Base-by-base conservation (phyloP, 2,888 invertebrate genomes). In the Elaeidobius kamerunicus region DNA sequence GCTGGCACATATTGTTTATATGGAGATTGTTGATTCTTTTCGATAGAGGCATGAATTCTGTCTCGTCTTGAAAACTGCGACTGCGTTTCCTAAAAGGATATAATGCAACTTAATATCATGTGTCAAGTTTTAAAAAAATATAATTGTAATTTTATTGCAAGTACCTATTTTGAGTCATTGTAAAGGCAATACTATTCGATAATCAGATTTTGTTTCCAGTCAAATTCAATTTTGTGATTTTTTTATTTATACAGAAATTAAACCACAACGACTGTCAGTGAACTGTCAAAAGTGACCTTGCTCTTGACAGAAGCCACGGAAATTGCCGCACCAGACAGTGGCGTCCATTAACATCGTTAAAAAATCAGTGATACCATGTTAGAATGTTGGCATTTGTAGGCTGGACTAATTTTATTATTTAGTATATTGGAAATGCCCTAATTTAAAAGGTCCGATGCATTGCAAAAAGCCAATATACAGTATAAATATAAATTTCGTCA, bases 1-100 rank as follows among this genome's bases (percentile, higher is more conserved):
- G n/a, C n/a, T n/a, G n/a, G n/a, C n/a, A 68, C 69, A 65, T 71
- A 57, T 58, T 78, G 68, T 86, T 87, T 63, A 91, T 83, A 67
- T 91, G 91, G 44, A 93, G 78, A 75, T 91, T 91, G 71, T 92
- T 92, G 64, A 93, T 92, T 67, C 92, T 80, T 72, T 93, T 93
- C 11, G 91, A 91, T 45, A 93, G 74, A 46, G 93, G 92, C 79
- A 88, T 86, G 65, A 91, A 91, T 67, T 91, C 91, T 28, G 80
- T 78, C 58, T 81, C 80, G 61, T 90, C 88, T 32, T 75, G 74
- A 18, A 71, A 63, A 67, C 84, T 84, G 54, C 88, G 79, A 42
- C 82, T 80, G 61, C 91, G 80, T 78, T 91, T 91, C 68, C 91
- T 91, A 70, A 52, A 20, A 39, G 1, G 11, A 23, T 17, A 43